Percentiles rank a stretch among this genome's conserved stretches.
phyloP scores from a whole-genome alignment of 2,888 invertebrate genomes.

The Phytoseiulus persimilis region DNA sequence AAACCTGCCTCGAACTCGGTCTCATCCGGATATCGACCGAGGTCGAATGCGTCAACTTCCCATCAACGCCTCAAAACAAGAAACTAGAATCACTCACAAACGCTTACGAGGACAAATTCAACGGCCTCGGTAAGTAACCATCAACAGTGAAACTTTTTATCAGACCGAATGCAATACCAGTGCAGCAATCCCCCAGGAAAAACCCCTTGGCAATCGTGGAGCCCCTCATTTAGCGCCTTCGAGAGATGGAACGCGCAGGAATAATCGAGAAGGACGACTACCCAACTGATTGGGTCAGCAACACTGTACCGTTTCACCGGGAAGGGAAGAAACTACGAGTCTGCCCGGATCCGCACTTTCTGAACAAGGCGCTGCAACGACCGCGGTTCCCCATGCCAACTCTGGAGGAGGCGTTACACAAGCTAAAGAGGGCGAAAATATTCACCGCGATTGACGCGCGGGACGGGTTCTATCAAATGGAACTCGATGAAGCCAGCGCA shows the following conservation, averaged over 20 bases:
- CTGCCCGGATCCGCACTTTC: not conserved
- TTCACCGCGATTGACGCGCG: not conserved
- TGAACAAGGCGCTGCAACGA: not conserved
- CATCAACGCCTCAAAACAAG: too few relatives aligned
- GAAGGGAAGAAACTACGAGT: not conserved
- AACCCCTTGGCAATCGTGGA: too few relatives aligned
- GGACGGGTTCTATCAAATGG: slow-evolving; percentile 9
- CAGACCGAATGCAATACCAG: too few relatives aligned
- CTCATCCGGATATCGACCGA: too few relatives aligned
- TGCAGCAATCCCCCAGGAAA: too few relatives aligned
- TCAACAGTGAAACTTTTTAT: too few relatives aligned
- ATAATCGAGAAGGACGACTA: not conserved
- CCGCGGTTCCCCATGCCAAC: not conserved
- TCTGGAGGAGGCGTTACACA: not conserved
- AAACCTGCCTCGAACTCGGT: too few relatives aligned
- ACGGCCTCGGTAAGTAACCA: too few relatives aligned
- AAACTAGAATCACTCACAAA: too few relatives aligned
- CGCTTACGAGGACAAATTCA: too few relatives aligned
- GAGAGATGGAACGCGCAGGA: not conserved
- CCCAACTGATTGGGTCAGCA: not conserved
- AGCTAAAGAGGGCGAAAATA: not conserved
- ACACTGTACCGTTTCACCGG: not conserved
- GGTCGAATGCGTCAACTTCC: too few relatives aligned
- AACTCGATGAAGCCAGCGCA: not conserved
- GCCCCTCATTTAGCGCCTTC: not conserved